A percentile compares a stretch with the other conserved stretches of the same genome.
These are phyloP conservation scores for Speoplatyrhinus poulsoni DNA, from an alignment of 2,113 vertebrate species.

Conservation along the genomic window DNA sequence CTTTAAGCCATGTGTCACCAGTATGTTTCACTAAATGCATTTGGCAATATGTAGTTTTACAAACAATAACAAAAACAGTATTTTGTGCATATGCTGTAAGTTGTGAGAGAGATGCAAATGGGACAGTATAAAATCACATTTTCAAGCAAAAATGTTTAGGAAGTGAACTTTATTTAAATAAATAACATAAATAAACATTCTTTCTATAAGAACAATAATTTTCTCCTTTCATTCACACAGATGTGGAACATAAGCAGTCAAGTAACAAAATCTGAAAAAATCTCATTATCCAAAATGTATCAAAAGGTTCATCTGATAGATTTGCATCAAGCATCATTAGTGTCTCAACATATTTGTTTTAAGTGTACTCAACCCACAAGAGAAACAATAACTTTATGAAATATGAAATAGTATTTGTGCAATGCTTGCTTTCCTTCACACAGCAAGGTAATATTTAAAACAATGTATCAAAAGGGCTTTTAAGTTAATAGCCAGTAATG, in stretches of 20 bases:
- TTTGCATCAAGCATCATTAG: conserved; percentile 63
- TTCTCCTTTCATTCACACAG: conserved; percentile 25
- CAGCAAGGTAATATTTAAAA: conserved; percentile 52
- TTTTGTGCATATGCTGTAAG: no score
- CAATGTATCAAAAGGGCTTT: conserved; percentile 41
- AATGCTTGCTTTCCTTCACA: conserved; percentile 59
- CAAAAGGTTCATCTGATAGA: conserved; percentile 55
- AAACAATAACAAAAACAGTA: no score
- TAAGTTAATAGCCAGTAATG: conserved; percentile 27
- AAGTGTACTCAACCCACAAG: conserved; percentile 39
- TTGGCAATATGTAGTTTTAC: no score
- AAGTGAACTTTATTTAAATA: conserved; percentile 82
- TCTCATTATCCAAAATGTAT: conserved; percentile 61
- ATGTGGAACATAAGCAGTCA: conserved; percentile 52
- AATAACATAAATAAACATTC: conserved; percentile 83
- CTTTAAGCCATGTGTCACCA: no score
- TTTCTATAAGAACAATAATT: conserved; percentile 53
- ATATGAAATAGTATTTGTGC: conserved; percentile 73
- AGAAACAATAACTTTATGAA: conserved; percentile 49
- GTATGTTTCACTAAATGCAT: no score
- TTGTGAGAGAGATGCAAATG: no score
- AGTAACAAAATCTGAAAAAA: conserved; percentile 63
- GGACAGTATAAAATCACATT: no score
- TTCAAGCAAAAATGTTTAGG: conserved; percentile 42
- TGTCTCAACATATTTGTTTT: conserved; percentile 61